Evolutionary conservation across 1,140 invertebrate genomes (phyloP), one percentile per base, ranked within the genome.

Genomic region (Aphelenchoides besseyi): DNA sequence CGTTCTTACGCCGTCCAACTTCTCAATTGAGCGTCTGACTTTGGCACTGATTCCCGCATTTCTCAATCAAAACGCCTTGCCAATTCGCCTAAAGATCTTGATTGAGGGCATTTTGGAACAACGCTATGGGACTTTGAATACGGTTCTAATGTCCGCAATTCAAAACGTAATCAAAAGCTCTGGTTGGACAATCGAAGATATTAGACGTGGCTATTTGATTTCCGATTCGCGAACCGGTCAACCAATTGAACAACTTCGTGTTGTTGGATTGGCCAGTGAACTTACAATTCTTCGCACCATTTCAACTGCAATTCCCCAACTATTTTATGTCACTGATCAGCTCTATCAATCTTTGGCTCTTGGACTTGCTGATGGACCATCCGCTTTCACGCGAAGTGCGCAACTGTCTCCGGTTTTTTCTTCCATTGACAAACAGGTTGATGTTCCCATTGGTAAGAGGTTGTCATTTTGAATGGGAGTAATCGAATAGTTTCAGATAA

Each of bases 81-180:
- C 74, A n/a, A 74, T 75, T 35, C 37, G 74, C 36, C 26, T 75
- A 26, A 75, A 74, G 57, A 74, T 74, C 55, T 61, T 74, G 23
- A 41, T 74, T 1, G 73, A 74, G n/a, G 28, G 52, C 12, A 75
- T 74, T 23, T 59, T 74, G 52, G 59, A 75, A 1, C 55, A 59
- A 5, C 55, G 35, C 28, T 48, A 29, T 75, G n/a, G n/a, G n/a
- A n/a, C n/a, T n/a, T 16, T 29, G 70, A 32, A 0, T 36, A 30
- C 64, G 41, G 41, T 23, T 12, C 12, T 33, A 12, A 12, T 28
- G 5, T 5, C 64, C 8, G 48, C 28, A 9, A 33, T 53, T 2
- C 66, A 77, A 26, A n/a, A 3, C 5, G 18, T 77, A 18, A 30
- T 74, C 0, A 26, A 30, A 12, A 35, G 28, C 12, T 41, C 53